phyloP scores from a whole-genome alignment of 2,113 vertebrate genomes.

The Tragelaphus imberbis region DNA sequence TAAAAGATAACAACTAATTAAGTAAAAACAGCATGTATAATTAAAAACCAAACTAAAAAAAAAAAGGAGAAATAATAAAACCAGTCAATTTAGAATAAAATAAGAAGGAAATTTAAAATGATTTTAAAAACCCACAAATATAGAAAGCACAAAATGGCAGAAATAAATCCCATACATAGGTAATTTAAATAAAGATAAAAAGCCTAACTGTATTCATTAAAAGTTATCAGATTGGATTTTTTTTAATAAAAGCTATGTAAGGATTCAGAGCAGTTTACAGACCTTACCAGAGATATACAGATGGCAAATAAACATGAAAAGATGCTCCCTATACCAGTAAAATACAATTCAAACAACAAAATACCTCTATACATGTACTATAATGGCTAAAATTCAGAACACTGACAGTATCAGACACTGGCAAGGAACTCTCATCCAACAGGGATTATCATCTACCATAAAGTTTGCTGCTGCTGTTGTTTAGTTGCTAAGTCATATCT shows the following conservation, averaged over 20 bases:
- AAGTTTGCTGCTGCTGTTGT: background rate
- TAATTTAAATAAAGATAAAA: background rate
- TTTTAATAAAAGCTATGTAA: background rate
- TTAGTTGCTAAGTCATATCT: background rate
- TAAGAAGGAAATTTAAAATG: background rate
- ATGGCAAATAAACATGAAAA: background rate
- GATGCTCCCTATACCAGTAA: background rate
- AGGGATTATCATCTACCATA: background rate
- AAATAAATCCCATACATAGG: background rate
- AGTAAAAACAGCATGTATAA: background rate
- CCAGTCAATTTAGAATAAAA: background rate
- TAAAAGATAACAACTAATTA: background rate
- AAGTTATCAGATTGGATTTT: background rate
- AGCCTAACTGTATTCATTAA: background rate
- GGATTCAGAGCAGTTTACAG: background rate
- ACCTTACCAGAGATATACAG: background rate
- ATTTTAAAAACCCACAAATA: background rate
- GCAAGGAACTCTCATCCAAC: background rate
- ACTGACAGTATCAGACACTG: background rate
- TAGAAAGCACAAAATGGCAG: background rate
- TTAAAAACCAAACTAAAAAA: slow-evolving; percentile 18
- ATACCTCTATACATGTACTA: background rate
- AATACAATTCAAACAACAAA: background rate
- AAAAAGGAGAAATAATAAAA: background rate
- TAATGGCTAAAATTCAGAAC: background rate